phyloP scores from a whole-genome alignment of 2,888 invertebrate species.

The Drosophila kambysellisi region DNA sequence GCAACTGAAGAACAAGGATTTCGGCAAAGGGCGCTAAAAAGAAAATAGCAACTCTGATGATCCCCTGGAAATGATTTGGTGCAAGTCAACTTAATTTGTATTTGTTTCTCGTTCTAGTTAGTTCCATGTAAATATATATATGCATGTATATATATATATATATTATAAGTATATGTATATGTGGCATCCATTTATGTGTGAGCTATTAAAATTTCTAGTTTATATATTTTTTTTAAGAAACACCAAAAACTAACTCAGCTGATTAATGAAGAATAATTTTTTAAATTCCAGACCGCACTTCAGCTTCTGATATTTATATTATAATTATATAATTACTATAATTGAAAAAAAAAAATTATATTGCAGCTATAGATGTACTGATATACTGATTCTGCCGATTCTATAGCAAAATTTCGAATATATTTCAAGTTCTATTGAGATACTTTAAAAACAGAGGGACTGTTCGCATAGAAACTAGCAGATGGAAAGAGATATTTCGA shows the following conservation, averaged over 20 bases:
- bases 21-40: slow-evolving; percentile 14
- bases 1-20: slow-evolving; percentile 43
- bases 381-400: too few relatives aligned
- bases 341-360: not conserved
- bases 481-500: not conserved
- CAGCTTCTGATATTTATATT: not conserved
- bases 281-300: not conserved
- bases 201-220: not conserved
- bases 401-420: not conserved
- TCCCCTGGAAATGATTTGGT: not conserved
- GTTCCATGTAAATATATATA: not conserved
- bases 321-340: not conserved
- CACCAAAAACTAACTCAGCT: not conserved
- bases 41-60: not conserved
- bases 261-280: not conserved
- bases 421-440: not conserved
- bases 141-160: not conserved
- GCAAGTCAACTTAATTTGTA: not conserved
- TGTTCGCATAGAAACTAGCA: not conserved
- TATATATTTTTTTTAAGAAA: not conserved
- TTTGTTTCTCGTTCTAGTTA: not conserved
- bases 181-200: not conserved
- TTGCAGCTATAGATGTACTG: rapidly evolving
- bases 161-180: not conserved
- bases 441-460: not conserved